Conservation (phyloP, 2,113 vertebrate genomes). For the Aldabrachelys gigantea region DNA sequence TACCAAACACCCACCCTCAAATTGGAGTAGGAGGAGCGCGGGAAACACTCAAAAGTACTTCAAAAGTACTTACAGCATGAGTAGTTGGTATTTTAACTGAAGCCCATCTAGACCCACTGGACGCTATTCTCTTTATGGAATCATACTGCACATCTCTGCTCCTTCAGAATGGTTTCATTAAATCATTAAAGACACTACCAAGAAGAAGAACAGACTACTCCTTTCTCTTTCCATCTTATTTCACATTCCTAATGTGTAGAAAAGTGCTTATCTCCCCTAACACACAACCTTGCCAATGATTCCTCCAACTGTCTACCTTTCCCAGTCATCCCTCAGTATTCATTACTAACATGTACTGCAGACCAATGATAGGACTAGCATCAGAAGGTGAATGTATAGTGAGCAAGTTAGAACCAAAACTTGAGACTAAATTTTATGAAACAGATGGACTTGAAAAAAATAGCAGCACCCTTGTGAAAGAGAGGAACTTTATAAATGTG, state of each 20-base stretch:
- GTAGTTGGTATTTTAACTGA: conserved; percentile 4
- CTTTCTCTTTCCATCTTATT: background rate
- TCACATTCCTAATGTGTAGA: background rate
- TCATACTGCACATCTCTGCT: conserved; percentile 9
- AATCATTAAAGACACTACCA: background rate
- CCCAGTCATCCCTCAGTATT: conserved; percentile 18
- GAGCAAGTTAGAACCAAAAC: conserved; percentile 16
- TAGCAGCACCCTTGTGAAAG: background rate
- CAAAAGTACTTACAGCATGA: conserved; percentile 5
- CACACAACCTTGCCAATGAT: background rate
- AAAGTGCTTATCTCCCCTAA: background rate
- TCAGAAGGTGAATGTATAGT: background rate
- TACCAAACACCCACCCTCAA: background rate
- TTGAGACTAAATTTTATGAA: background rate
- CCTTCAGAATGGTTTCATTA: background rate
- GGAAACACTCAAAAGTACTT: conserved; percentile 13
- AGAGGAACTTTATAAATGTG: background rate
- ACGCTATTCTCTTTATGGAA: background rate
- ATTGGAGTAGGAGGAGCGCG: background rate
- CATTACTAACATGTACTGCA: background rate
- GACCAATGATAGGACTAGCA: conserved; percentile 2
- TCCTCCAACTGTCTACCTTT: conserved; percentile 32
- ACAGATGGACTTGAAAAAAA: background rate
- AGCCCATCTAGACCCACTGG: conserved; percentile 33
- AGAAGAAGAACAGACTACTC: background rate